A percentile compares a stretch with the other conserved stretches of the same genome.
These are phyloP conservation scores for Eurytoma adleriae DNA, from an alignment of 2,888 invertebrate species.

Conservation along the genomic window DNA sequence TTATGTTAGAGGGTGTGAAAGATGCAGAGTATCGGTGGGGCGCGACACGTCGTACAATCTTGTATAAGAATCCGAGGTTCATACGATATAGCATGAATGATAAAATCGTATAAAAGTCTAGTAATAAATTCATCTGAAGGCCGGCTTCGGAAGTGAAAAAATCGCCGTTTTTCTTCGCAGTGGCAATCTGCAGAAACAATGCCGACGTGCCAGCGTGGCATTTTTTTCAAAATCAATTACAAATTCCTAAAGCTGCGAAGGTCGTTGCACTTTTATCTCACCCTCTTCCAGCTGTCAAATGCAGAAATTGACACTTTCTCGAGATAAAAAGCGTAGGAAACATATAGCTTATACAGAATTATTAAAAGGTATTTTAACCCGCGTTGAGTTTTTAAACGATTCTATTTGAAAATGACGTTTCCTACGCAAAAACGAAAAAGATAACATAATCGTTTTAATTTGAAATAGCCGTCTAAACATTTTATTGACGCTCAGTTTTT, in stretches of 20 bases:
- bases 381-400: background rate
- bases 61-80: constrained; percentile 23
- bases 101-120: constrained; percentile 46
- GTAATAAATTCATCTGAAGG: constrained; percentile 36
- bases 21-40: constrained; percentile 45
- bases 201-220: constrained; percentile 43
- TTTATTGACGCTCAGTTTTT: constrained; percentile 14
- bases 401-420: constrained; percentile 1
- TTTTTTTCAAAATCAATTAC: constrained; percentile 23
- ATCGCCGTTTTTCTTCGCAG: constrained; percentile 21
- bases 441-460: constrained; percentile 22
- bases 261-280: constrained; percentile 22
- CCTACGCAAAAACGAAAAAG: constrained; percentile 14
- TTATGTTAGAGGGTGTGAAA: constrained; percentile 33
- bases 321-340: background rate
- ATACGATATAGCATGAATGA: constrained; percentile 31
- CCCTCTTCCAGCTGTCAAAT: constrained; percentile 1
- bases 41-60: constrained; percentile 48
- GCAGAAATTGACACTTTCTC: constrained; percentile 7
- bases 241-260: constrained; percentile 36
- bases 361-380: background rate
- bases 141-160: constrained; percentile 37
- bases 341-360: background rate
- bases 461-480: constrained; percentile 25
- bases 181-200: constrained; percentile 21